Percentiles rank a stretch among this genome's conserved stretches.
phyloP scores from a whole-genome alignment of 1,140 invertebrate species.

The Centruroides vittatus region DNA sequence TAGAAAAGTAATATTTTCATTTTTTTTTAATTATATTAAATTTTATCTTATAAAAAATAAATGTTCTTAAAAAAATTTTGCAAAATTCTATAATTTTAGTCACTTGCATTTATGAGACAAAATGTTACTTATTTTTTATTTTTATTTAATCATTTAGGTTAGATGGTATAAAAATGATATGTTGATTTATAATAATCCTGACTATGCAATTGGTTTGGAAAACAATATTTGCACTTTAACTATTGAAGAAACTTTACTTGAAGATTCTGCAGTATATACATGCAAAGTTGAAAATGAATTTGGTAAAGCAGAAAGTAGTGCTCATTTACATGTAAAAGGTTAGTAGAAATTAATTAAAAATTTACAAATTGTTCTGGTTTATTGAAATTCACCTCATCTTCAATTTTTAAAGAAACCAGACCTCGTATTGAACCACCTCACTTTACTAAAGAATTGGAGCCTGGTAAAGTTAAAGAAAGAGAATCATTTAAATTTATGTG shows the following conservation, averaged over 20 bases:
- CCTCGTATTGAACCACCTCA: slow-evolving; percentile 47
- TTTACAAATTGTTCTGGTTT: too few species aligned
- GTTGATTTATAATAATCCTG: slow-evolving; percentile 72
- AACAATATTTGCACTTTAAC: slow-evolving; percentile 42
- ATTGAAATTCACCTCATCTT: too few species aligned
- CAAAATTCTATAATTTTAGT: too few species aligned
- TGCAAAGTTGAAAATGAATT: slow-evolving; percentile 50
- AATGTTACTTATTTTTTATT: slow-evolving; percentile 23
- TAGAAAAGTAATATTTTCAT: too few species aligned
- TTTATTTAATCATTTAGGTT: slow-evolving; percentile 39
- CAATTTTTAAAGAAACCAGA: slow-evolving; percentile 38
- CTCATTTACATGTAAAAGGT: slow-evolving; percentile 59
- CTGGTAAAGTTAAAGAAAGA: slow-evolving; percentile 50
- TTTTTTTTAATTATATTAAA: too few species aligned
- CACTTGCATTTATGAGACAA: too few species aligned
- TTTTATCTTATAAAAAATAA: too few species aligned
- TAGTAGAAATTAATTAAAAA: not conserved
- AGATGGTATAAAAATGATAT: slow-evolving; percentile 84
- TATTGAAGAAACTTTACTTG: slow-evolving; percentile 64
- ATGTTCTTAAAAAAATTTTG: too few species aligned
- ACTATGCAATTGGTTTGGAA: slow-evolving; percentile 47
- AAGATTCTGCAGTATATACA: slow-evolving; percentile 63
- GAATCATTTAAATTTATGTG: slow-evolving; percentile 49
- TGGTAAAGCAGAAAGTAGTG: slow-evolving; percentile 53
- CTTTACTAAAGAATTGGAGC: slow-evolving; percentile 47